A percentile compares a stretch with the other conserved stretches of the same genome.
phyloP scores from a whole-genome alignment of 2,888 invertebrate species.

The Netelia inedita region DNA sequence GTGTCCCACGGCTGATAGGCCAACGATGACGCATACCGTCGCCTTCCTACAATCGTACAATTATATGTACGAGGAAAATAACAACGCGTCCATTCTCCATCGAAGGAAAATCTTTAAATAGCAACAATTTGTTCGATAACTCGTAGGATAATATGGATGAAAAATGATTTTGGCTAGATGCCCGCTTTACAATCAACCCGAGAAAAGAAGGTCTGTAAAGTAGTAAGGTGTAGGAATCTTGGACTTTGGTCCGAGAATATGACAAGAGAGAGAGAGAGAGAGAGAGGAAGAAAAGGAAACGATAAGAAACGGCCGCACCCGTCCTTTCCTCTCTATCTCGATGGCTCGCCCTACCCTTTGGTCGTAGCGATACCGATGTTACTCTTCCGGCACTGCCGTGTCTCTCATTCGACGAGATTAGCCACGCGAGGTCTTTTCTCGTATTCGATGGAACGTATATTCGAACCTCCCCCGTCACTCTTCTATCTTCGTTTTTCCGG shows the following conservation, averaged over 20 bases:
- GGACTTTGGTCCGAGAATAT: background rate
- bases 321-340: slow-evolving; percentile 34
- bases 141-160: no score
- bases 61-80: no score
- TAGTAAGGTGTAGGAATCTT: no score
- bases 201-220: no score
- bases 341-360: slow-evolving; percentile 79
- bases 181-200: no score
- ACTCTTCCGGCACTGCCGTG: background rate
- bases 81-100: no score
- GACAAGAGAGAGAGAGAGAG: background rate
- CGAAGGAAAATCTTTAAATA: no score
- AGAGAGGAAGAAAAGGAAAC: background rate
- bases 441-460: no score
- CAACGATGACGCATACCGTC: background rate
- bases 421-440: no score
- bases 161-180: no score
- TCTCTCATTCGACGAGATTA: slow-evolving; percentile 1
- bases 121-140: no score
- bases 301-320: slow-evolving; percentile 73
- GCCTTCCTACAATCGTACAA: background rate
- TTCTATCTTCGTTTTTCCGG: background rate
- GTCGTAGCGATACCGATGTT: slow-evolving; percentile 14
- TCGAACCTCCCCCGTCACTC: background rate
- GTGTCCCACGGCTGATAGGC: background rate